Percentiles rank a stretch among this genome's conserved stretches.
Evolutionary conservation across 2,888 invertebrate genomes (phyloP).

Genomic region (Exephanes ischioxanthus): DNA sequence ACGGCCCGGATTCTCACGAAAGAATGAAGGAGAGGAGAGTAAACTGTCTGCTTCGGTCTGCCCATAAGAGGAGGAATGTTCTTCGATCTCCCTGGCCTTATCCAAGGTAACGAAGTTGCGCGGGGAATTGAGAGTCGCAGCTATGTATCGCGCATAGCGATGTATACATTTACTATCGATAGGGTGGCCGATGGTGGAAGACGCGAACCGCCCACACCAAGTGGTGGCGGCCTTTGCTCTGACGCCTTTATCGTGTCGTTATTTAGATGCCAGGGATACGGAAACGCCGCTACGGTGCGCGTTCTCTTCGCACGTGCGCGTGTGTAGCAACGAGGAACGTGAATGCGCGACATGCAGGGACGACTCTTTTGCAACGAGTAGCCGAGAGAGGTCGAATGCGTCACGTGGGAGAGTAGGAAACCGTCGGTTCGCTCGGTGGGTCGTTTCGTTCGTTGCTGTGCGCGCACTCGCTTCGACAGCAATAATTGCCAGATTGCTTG

Average conservation of each 20-base stretch:
- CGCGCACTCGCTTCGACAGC: constrained; percentile 67
- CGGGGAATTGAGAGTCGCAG: constrained; percentile 31
- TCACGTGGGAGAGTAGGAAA: constrained; percentile 68
- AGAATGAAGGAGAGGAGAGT: constrained; percentile 16
- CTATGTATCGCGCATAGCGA: constrained; percentile 56
- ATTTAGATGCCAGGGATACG: constrained; percentile 63
- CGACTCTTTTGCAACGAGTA: constrained; percentile 40
- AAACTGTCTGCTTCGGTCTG: constrained; percentile 45
- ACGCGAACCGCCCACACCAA: constrained; percentile 58
- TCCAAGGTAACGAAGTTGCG: constrained; percentile 56
- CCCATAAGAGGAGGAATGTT: constrained; percentile 42
- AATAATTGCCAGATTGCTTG: constrained; percentile 83
- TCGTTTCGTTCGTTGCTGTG: constrained; percentile 38
- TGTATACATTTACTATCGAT: constrained; percentile 60
- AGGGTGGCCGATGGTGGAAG: constrained; percentile 63
- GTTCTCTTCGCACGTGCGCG: constrained; percentile 31
- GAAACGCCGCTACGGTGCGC: constrained; percentile 58
- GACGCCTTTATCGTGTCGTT: constrained; percentile 65
- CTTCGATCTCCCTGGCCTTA: constrained; percentile 50
- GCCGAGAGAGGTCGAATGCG: constrained; percentile 48
- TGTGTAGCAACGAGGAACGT: constrained; percentile 5
- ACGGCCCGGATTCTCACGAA: constrained; percentile 45
- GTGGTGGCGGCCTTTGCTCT: constrained; percentile 49
- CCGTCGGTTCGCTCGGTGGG: constrained; percentile 51
- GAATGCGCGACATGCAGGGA: constrained; percentile 41